phyloP scores from a whole-genome alignment of 2,113 vertebrate species.

The Macroglossus sobrinus region DNA sequence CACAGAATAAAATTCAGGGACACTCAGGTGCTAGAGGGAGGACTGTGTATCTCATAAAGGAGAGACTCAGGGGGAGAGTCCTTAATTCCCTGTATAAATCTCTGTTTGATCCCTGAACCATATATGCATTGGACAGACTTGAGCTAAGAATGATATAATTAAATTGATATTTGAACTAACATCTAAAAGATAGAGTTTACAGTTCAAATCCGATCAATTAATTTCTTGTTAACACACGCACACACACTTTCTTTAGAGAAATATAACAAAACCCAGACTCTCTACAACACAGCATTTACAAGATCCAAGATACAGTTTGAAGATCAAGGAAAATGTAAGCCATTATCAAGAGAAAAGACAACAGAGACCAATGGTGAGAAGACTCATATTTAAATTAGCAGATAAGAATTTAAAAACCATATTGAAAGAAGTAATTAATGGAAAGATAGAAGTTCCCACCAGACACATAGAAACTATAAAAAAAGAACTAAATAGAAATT shows the following conservation, averaged over 20 bases:
- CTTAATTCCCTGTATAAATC: not conserved
- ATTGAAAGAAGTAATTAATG: not conserved
- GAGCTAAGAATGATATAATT: not conserved
- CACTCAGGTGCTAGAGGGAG: not conserved
- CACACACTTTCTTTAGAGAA: not conserved
- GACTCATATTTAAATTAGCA: not conserved
- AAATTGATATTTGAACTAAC: not conserved
- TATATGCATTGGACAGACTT: not conserved
- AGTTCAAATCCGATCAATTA: not conserved
- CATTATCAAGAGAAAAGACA: too few relatives aligned
- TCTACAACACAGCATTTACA: not conserved
- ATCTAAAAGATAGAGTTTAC: not conserved
- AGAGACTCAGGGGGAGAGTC: not conserved
- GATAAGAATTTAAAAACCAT: not conserved
- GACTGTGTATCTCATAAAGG: not conserved
- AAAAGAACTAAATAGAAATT: not conserved
- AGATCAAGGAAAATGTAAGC: too few relatives aligned
- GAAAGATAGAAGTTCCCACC: not conserved
- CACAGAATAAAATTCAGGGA: not conserved
- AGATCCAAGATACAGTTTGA: too few relatives aligned
- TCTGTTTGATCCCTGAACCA: not conserved
- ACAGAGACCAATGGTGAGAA: not conserved
- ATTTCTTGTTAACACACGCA: not conserved
- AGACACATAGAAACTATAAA: not conserved
- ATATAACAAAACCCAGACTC: not conserved